Percentiles rank a stretch among this genome's conserved stretches.
phyloP scores from a whole-genome alignment of 1,140 invertebrate genomes.

The Lasaia peninsularis region DNA sequence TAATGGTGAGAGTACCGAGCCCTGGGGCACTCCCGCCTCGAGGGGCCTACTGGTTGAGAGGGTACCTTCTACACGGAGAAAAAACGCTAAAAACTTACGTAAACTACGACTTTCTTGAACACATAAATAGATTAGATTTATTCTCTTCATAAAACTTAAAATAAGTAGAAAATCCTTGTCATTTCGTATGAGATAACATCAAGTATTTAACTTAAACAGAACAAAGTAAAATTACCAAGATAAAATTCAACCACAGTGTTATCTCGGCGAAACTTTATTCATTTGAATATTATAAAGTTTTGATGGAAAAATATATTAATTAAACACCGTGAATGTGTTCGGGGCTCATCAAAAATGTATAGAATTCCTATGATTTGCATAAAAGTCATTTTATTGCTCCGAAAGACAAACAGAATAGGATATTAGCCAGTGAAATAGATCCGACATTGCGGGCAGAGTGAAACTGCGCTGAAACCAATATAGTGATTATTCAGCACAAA shows the following conservation, averaged over 20 bases:
- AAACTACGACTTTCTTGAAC: not conserved
- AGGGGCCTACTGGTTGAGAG: too few species aligned
- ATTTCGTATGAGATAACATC: not conserved
- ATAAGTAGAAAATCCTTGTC: not conserved
- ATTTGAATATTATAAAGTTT: slow-evolving; percentile 56
- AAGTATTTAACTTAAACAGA: not conserved
- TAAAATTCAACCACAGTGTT: slow-evolving; percentile 11
- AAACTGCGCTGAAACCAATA: slow-evolving; percentile 17
- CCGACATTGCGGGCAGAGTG: slow-evolving; percentile 38
- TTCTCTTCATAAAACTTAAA: not conserved
- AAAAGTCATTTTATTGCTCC: slow-evolving; percentile 76
- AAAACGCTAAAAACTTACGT: too few species aligned
- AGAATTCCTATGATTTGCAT: slow-evolving; percentile 76
- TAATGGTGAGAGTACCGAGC: too few species aligned
- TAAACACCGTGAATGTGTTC: slow-evolving; percentile 79
- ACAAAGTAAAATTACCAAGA: slow-evolving; percentile 5
- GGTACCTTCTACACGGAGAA: too few species aligned
- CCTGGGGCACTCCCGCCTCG: too few species aligned
- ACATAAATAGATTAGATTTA: not conserved
- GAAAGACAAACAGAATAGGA: slow-evolving; percentile 75
- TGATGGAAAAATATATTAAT: slow-evolving; percentile 73
- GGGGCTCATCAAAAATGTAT: slow-evolving; percentile 76
- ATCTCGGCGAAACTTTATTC: slow-evolving; percentile 13
- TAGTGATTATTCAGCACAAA: slow-evolving; percentile 11
- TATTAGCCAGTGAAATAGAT: slow-evolving; percentile 70